These are phyloP conservation scores for Pyrgilauda ruficollis DNA, from an alignment of 2,113 vertebrate genomes.

Conservation along the genomic window DNA sequence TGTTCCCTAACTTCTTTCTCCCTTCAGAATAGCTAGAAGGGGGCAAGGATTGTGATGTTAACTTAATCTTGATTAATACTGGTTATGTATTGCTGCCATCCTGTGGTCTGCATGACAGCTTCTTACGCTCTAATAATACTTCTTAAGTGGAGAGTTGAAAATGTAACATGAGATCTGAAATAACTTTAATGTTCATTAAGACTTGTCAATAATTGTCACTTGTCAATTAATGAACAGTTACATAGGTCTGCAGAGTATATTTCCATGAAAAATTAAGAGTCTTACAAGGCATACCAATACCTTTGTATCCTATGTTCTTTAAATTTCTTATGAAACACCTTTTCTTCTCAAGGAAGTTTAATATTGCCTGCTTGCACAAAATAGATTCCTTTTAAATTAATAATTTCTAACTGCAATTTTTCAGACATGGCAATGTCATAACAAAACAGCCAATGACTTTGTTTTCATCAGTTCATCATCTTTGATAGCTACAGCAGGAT, in stretches of 20 bases:
- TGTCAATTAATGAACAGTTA: neutral
- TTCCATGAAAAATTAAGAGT: neutral
- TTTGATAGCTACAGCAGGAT: conserved; percentile 93
- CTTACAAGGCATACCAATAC: neutral
- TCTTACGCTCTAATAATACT: neutral
- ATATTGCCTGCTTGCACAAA: neutral
- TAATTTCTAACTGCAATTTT: conserved; percentile 37
- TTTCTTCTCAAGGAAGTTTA: neutral
- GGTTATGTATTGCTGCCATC: neutral
- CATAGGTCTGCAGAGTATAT: rapidly evolving
- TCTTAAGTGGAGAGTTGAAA: neutral
- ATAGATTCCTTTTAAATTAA: neutral
- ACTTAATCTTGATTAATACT: neutral
- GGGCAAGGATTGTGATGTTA: neutral
- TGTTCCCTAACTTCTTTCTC: neutral
- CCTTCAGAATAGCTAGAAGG: neutral
- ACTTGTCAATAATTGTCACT: neutral
- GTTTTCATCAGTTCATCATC: conserved; percentile 96
- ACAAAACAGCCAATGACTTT: conserved; percentile 95
- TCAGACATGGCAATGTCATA: conserved; percentile 96
- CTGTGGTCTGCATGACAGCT: neutral
- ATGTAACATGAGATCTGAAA: neutral
- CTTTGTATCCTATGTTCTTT: neutral
- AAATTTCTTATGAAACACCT: neutral
- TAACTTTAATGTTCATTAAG: neutral